phyloP scores from a whole-genome alignment of 2,888 invertebrate genomes.

The Xiphydria camelus region DNA sequence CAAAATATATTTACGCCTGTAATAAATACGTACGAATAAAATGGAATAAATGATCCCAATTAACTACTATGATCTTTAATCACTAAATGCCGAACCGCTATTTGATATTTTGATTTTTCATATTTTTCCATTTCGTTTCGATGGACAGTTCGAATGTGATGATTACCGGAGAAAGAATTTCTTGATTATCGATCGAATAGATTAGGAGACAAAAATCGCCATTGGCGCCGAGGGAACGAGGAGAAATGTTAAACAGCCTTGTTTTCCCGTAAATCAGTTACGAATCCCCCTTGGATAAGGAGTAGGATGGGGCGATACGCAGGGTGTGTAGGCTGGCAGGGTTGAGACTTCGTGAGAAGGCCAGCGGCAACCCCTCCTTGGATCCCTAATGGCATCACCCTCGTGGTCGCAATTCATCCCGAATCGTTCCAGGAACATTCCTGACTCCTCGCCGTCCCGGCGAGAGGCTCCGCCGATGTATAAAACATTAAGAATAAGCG shows the following conservation, averaged over 20 bases:
- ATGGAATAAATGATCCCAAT: no score
- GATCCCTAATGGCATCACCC: constrained; percentile 45
- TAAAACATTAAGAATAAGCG: constrained; percentile 16
- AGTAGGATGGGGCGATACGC: constrained; percentile 23
- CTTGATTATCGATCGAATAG: constrained; percentile 20
- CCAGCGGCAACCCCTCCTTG: constrained; percentile 17
- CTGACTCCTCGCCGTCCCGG: constrained; percentile 19
- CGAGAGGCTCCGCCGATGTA: constrained; percentile 6
- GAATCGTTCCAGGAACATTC: constrained; percentile 26
- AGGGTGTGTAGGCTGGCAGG: constrained; percentile 39
- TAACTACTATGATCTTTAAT: no score
- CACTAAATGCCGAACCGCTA: no score
- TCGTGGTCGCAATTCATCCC: constrained; percentile 33
- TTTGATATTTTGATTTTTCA: no score
- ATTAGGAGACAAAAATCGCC: constrained; percentile 18
- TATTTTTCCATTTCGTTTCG: no score
- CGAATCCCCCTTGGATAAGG: constrained; percentile 43
- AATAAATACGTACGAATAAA: no score
- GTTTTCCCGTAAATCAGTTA: constrained; percentile 57
- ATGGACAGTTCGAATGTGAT: no score
- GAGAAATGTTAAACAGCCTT: constrained; percentile 57
- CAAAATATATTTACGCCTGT: no score
- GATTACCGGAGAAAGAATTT: no score
- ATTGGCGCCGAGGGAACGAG: constrained; percentile 48
- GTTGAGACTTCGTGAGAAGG: constrained; percentile 42